Percentiles rank a stretch among this genome's conserved stretches.
Conservation (phyloP, 2,888 invertebrate species). For the Perizoma flavofasciatum region DNA sequence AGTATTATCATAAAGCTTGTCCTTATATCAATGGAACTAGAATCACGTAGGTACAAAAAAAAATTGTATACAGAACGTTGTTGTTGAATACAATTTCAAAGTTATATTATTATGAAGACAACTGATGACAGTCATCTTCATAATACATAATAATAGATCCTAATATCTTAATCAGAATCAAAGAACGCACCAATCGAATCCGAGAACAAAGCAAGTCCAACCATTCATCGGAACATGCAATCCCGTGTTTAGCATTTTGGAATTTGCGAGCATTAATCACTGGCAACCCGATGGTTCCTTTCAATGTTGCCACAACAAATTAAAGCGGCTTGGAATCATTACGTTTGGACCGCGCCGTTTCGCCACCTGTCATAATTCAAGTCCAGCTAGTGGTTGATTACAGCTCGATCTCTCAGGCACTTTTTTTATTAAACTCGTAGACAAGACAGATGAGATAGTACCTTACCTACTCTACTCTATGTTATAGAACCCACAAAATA, state of each 20-base stretch:
- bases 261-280: conserved; percentile 47
- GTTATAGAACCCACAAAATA: too few relatives aligned
- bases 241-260: conserved; percentile 39
- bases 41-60: too few relatives aligned
- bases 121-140: too few relatives aligned
- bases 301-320: conserved; percentile 42
- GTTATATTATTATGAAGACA: too few relatives aligned
- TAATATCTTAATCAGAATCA: background rate
- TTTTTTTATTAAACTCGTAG: background rate
- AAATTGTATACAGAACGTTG: too few relatives aligned
- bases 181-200: conserved; percentile 23
- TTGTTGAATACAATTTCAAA: too few relatives aligned
- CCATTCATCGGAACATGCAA: conserved; percentile 38
- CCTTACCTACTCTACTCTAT: too few relatives aligned
- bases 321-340: conserved; percentile 49
- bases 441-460: too few relatives aligned
- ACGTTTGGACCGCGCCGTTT: conserved; percentile 60
- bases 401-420: conserved; percentile 14
- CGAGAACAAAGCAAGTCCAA: conserved; percentile 19
- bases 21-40: too few relatives aligned
- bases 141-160: too few relatives aligned
- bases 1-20: too few relatives aligned
- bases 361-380: conserved; percentile 59
- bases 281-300: conserved; percentile 38
- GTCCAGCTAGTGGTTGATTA: conserved; percentile 35